Evolutionary conservation across 2,113 vertebrate species (phyloP), one percentile per base, ranked within the genome.

Genomic region (Lepus americanus): DNA sequence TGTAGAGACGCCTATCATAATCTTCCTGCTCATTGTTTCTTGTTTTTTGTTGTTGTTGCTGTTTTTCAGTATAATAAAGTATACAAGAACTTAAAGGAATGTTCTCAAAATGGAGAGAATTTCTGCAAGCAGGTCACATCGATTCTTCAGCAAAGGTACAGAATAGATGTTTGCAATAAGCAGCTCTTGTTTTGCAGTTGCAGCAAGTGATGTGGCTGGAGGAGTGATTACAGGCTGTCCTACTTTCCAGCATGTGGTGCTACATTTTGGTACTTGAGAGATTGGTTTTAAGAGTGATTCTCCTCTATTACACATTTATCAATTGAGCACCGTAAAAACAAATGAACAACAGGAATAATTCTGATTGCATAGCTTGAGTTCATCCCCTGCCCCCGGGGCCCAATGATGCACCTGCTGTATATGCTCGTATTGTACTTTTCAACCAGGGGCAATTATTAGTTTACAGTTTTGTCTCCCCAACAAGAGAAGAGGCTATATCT

Each of bases 71-170:
- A 99, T 90, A 98, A 99, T 96, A 98, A 98, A 93, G 98, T 99
- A 27, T 99, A 99, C 97, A 98, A 99, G 97, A 98, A 99, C 88
- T 98, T 98, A 19, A 99, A 99, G 97, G 98, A 94, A 53, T 98
- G 98, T 98, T 99, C 99, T 73, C 99, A 99, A 98, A 98, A 98
- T 95, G 99, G 99, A 93, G 99, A 99, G 90, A 95, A 97, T 96
- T 99, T 99, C 98, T 99, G 99, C 97, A 99, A 99, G 98, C 99
- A 99, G 86, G 98, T 99, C 70, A 97, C 99, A 97, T 96, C 98
- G 0, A 95, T 99, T 85, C 99, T 99, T 96, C 99, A 99, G 87
- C 99, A 99, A 98, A 99, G 99, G 99, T 99, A 98, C 44, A 84
- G 86, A 96, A 87, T 10, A 49, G 51, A 59, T 2, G 0, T 87